Evolutionary conservation across 2,113 vertebrate species (phyloP).

Genomic region (Phycodurus eques): DNA sequence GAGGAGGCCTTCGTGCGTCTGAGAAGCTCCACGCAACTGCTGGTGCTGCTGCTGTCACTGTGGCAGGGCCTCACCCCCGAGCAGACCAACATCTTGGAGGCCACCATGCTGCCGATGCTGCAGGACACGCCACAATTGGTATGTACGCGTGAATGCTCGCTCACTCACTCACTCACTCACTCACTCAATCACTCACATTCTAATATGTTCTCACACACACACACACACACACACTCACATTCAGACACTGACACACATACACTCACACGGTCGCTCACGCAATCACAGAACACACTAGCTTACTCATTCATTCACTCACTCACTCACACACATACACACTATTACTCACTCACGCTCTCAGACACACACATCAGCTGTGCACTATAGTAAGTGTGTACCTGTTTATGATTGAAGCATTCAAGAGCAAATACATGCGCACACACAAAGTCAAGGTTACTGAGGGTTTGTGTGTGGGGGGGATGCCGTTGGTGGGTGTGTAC

Average conservation of each 20-base stretch:
- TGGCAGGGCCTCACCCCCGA: slow-evolving; percentile 85
- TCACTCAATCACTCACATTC: slow-evolving; percentile 7
- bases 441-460: slow-evolving; percentile 29
- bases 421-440: slow-evolving; percentile 6
- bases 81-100: slow-evolving; percentile 85
- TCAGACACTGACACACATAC: slow-evolving; percentile 12
- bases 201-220: slow-evolving; percentile 19
- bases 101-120: slow-evolving; percentile 83
- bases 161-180: slow-evolving; percentile 9
- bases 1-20: slow-evolving; percentile 81
- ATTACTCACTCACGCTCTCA: background rate
- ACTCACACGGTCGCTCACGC: slow-evolving; percentile 23
- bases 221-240: slow-evolving; percentile 20
- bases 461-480: slow-evolving; percentile 1
- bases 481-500: slow-evolving; percentile 13
- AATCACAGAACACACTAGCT: no score
- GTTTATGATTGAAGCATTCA: slow-evolving; percentile 33
- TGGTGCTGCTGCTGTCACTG: slow-evolving; percentile 85
- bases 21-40: slow-evolving; percentile 83
- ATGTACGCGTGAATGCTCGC: slow-evolving; percentile 20
- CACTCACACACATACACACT: no score
- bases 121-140: slow-evolving; percentile 89
- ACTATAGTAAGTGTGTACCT: slow-evolving; percentile 14
- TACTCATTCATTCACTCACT: no score
- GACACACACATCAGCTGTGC: slow-evolving; percentile 40